phyloP scores from a whole-genome alignment of 2,888 invertebrate genomes.

The Anoplius nigerrimus region DNA sequence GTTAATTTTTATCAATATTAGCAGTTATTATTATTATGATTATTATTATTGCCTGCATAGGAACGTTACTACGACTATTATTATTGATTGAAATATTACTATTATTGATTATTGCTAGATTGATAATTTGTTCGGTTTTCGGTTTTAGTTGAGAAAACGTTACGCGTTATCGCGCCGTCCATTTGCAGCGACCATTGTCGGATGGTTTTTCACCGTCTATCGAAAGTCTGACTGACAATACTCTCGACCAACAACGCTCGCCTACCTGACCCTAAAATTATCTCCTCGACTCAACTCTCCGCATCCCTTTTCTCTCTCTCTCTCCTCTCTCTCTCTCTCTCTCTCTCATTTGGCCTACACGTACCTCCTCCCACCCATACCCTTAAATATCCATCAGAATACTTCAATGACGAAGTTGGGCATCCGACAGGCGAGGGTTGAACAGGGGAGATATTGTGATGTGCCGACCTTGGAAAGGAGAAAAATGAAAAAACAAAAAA shows the following conservation, averaged over 20 bases:
- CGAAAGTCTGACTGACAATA: constrained; percentile 34
- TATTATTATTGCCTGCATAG: constrained; percentile 28
- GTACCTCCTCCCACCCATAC: no score
- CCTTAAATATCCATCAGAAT: no score
- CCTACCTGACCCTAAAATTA: background rate
- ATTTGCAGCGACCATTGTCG: background rate
- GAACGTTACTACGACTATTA: constrained; percentile 27
- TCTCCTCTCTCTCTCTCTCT: no score
- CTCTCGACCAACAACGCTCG: constrained; percentile 14
- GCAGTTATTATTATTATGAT: constrained; percentile 26
- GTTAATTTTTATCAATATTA: constrained; percentile 25
- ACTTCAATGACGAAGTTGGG: no score
- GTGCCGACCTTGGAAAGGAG: background rate
- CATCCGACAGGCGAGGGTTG: no score
- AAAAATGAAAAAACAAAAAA: background rate
- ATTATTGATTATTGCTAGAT: constrained; percentile 34
- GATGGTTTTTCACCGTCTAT: constrained; percentile 17
- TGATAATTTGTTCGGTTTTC: constrained; percentile 24
- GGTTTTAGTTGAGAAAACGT: constrained; percentile 8
- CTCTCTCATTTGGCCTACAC: no score
- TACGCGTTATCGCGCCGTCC: constrained; percentile 11
- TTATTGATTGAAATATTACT: constrained; percentile 35
- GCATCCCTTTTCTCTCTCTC: background rate
- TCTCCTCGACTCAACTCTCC: background rate
- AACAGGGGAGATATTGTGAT: constrained; percentile 21